Evolutionary conservation across 1,140 invertebrate genomes (phyloP).

Genomic region (Macrostomum lignano): DNA sequence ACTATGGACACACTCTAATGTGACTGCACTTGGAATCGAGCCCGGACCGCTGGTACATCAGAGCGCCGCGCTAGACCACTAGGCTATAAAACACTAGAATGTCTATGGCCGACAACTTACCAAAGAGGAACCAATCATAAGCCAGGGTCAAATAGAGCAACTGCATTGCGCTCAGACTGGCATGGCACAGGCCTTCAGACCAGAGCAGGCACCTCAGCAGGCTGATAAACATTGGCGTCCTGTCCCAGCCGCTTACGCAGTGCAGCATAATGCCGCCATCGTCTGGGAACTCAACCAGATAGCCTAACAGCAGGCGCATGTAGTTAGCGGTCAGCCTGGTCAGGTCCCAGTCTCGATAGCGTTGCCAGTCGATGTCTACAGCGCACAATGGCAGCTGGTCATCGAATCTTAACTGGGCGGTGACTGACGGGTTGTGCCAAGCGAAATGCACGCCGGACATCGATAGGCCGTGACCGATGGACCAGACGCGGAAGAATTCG

Average conservation of each 20-base stretch:
- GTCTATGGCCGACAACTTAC: too few relatives aligned
- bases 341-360: too few relatives aligned
- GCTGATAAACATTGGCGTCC: constrained; percentile 51
- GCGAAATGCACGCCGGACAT: background rate
- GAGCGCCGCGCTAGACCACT: too few relatives aligned
- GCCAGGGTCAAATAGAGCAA: constrained; percentile 51
- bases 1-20: too few relatives aligned
- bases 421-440: constrained; percentile 32
- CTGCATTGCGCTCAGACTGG: constrained; percentile 35
- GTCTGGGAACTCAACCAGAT: constrained; percentile 35
- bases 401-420: constrained; percentile 23
- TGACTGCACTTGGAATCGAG: too few relatives aligned
- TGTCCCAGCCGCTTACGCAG: constrained; percentile 60
- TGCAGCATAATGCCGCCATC: constrained; percentile 43
- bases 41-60: too few relatives aligned
- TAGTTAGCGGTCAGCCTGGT: constrained; percentile 49
- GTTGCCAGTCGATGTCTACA: too few relatives aligned
- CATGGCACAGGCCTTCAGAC: constrained; percentile 51
- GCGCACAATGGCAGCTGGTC: background rate
- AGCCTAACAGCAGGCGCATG: constrained; percentile 40
- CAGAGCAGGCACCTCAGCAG: constrained; percentile 45
- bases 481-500: constrained; percentile 47
- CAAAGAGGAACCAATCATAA: constrained; percentile 59
- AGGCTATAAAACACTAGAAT: too few relatives aligned
- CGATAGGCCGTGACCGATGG: constrained; percentile 33